phyloP scores from a whole-genome alignment of 2,113 vertebrate species.

The Ivindomyrus marchei region DNA sequence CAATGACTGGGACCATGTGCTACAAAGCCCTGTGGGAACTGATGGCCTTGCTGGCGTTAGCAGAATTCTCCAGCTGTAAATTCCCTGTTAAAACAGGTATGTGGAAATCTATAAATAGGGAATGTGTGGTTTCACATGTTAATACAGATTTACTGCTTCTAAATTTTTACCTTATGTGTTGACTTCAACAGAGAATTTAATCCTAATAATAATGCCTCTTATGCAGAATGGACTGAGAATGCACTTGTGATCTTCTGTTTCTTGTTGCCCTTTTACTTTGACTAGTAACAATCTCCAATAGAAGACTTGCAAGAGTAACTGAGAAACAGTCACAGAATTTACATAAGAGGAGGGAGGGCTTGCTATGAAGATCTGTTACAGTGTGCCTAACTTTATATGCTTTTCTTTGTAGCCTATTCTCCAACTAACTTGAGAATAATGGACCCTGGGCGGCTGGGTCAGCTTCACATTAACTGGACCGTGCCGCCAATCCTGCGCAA shows the following conservation, averaged over 20 bases:
- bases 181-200: neutral
- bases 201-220: neutral
- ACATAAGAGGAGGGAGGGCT: neutral
- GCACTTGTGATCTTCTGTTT: neutral
- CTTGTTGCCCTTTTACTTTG: neutral
- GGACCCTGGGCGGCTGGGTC: slow-evolving; percentile 73
- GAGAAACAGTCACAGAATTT: neutral
- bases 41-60: neutral
- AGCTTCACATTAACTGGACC: slow-evolving; percentile 68
- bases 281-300: neutral
- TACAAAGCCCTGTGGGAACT: neutral
- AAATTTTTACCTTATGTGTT: neutral
- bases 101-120: too few relatives aligned
- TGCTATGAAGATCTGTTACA: neutral
- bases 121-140: neutral
- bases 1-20: neutral
- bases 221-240: neutral
- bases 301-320: neutral
- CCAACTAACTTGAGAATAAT: slow-evolving; percentile 63
- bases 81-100: neutral
- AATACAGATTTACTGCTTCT: neutral
- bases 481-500: slow-evolving; percentile 43
- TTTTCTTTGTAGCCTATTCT: slow-evolving; percentile 63
- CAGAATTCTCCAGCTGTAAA: neutral
- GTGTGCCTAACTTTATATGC: neutral